Conservation (phyloP, 2,113 vertebrate genomes). For the Oostethus manadensis region DNA sequence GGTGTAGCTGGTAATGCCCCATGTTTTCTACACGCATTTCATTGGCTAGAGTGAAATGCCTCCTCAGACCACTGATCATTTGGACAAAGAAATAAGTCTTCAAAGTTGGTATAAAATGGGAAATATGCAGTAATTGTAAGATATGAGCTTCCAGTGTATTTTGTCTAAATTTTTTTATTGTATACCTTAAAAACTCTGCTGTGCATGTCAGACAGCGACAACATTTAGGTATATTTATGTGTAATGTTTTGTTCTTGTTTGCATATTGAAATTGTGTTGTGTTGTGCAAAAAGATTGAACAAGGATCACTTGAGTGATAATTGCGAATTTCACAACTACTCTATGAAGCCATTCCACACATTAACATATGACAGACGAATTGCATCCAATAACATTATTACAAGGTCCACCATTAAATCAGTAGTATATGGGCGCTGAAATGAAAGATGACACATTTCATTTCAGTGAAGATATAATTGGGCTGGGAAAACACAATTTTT, state of each 20-base stretch:
- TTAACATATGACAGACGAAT: constrained; percentile 29
- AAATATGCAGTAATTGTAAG: neutral
- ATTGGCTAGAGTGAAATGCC: too few relatives aligned
- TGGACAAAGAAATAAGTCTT: neutral
- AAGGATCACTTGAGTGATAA: neutral
- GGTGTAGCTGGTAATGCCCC: too few relatives aligned
- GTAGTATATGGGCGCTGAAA: constrained; percentile 34
- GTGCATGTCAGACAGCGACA: too few relatives aligned
- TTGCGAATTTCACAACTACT: neutral
- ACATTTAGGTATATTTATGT: too few relatives aligned
- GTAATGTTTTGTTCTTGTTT: too few relatives aligned
- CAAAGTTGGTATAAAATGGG: neutral
- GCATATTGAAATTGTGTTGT: too few relatives aligned
- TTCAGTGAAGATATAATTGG: constrained; percentile 48
- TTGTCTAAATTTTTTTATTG: too few relatives aligned
- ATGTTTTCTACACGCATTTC: too few relatives aligned
- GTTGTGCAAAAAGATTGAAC: too few relatives aligned
- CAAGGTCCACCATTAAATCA: constrained; percentile 15
- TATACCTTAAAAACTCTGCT: too few relatives aligned
- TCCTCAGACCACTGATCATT: neutral
- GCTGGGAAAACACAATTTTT: constrained; percentile 36
- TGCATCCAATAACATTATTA: constrained; percentile 51
- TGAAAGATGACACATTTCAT: constrained; percentile 45
- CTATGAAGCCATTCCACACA: constrained; percentile 20
- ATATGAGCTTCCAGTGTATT: too few relatives aligned